Percentiles rank a stretch among this genome's conserved stretches.
These are phyloP conservation scores for Oeneis ivallda DNA, from an alignment of 2,888 invertebrate genomes.

Conservation along the genomic window DNA sequence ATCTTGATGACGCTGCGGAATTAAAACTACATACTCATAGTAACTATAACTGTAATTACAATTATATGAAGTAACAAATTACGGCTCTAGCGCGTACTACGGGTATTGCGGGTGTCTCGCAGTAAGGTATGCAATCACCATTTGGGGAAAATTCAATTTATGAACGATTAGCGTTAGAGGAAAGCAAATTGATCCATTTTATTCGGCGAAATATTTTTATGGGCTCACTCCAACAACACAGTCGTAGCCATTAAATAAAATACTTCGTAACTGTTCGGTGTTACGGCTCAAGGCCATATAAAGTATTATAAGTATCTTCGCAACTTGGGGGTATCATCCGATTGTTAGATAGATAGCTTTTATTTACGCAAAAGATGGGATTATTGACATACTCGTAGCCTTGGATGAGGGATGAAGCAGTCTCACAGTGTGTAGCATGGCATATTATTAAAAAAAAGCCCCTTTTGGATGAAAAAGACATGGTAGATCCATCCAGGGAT, in stretches of 20 bases:
- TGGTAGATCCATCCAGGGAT: no score
- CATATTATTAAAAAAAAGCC: no score
- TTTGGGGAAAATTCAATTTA: not conserved
- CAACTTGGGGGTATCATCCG: not conserved
- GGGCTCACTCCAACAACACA: slow-evolving; percentile 4
- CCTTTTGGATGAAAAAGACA: no score
- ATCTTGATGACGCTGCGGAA: no score
- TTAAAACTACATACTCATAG: no score
- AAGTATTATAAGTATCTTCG: not conserved
- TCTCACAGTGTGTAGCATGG: no score
- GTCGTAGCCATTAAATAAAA: slow-evolving; percentile 9
- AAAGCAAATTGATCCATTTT: slow-evolving; percentile 1
- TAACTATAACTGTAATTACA: no score
- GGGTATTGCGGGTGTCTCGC: no score
- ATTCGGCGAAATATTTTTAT: slow-evolving; percentile 4
- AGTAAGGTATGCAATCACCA: not conserved
- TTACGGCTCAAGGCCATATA: slow-evolving; percentile 14
- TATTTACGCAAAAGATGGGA: not conserved
- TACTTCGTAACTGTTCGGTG: slow-evolving; percentile 11
- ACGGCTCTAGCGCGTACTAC: no score
- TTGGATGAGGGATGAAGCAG: no score
- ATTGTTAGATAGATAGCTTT: not conserved
- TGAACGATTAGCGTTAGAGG: not conserved
- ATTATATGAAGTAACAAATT: no score
- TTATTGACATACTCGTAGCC: not conserved